Evolutionary conservation across 2,888 invertebrate genomes (phyloP).

Genomic region (Idaea biselata): DNA sequence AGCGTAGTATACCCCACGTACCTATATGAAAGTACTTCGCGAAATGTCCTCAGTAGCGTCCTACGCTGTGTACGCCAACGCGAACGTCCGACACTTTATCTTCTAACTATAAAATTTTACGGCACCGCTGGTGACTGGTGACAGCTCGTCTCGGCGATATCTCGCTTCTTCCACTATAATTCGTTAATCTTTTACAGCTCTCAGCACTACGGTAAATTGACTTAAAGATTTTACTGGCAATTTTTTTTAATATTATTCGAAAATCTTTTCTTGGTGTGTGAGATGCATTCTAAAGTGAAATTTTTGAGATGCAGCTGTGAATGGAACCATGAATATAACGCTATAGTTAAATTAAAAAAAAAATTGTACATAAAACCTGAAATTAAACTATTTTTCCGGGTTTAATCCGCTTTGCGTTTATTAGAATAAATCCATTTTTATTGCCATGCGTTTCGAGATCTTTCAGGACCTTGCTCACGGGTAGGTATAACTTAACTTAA

Average conservation of each 20-base stretch:
- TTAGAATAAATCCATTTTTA: too few species aligned
- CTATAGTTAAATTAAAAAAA: background rate
- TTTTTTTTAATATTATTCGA: background rate
- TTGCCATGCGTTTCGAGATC: too few species aligned
- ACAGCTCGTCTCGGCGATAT: background rate
- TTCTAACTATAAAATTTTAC: conserved; percentile 35
- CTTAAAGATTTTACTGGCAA: background rate
- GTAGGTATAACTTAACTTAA: too few species aligned
- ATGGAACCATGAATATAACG: background rate
- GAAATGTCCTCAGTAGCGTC: background rate
- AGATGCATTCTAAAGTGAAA: background rate
- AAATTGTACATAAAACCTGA: too few species aligned
- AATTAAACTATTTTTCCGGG: too few species aligned
- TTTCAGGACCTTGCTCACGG: too few species aligned
- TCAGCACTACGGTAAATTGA: background rate
- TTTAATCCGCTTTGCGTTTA: too few species aligned
- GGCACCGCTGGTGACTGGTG: conserved; percentile 5
- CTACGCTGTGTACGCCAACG: conserved; percentile 16
- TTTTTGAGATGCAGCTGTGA: background rate
- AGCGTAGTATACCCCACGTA: background rate
- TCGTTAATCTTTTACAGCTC: background rate
- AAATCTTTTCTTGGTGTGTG: background rate
- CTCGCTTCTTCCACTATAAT: background rate
- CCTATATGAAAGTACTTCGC: background rate
- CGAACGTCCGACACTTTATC: conserved; percentile 31